These are phyloP conservation scores for Loripinus fragilis DNA, from an alignment of 2,888 invertebrate species.

Conservation along the genomic window DNA sequence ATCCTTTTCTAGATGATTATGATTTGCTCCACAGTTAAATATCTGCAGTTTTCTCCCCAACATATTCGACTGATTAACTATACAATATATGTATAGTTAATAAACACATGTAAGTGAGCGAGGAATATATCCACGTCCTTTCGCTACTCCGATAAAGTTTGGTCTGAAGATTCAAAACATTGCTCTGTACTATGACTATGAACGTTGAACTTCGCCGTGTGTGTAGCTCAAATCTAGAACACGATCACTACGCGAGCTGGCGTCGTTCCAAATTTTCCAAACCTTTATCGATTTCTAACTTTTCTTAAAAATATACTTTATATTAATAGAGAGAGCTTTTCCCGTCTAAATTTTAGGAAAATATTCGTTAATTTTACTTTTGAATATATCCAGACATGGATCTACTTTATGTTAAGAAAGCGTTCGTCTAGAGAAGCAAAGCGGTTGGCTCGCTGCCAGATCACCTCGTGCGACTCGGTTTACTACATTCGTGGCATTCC, in stretches of 20 bases:
- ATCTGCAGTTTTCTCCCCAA: conserved; percentile 69
- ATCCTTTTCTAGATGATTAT: conserved; percentile 55
- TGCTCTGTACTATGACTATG: conserved; percentile 75
- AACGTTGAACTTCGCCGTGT: conserved; percentile 67
- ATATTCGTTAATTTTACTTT: background rate
- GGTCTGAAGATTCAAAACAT: conserved; percentile 64
- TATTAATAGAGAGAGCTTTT: background rate
- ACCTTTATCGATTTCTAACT: background rate
- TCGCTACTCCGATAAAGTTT: conserved; percentile 42
- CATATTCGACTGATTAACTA: conserved; percentile 55
- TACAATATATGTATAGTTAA: conserved; percentile 18
- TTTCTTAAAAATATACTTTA: background rate
- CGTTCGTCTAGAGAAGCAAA: conserved; percentile 41
- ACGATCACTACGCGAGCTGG: conserved; percentile 66
- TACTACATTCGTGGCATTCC: conserved; percentile 69
- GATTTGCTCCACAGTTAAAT: conserved; percentile 55
- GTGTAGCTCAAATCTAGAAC: conserved; percentile 58
- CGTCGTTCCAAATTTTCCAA: conserved; percentile 55
- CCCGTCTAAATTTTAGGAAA: background rate
- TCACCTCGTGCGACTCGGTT: conserved; percentile 58
- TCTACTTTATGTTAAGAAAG: conserved; percentile 50
- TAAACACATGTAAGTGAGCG: conserved; percentile 27
- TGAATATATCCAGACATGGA: conserved; percentile 51
- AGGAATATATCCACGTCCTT: conserved; percentile 46
- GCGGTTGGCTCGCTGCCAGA: conserved; percentile 54